Evolutionary conservation across 2,888 invertebrate species (phyloP), one percentile per base, ranked within the genome.

Genomic region (Drosophila neutralis): DNA sequence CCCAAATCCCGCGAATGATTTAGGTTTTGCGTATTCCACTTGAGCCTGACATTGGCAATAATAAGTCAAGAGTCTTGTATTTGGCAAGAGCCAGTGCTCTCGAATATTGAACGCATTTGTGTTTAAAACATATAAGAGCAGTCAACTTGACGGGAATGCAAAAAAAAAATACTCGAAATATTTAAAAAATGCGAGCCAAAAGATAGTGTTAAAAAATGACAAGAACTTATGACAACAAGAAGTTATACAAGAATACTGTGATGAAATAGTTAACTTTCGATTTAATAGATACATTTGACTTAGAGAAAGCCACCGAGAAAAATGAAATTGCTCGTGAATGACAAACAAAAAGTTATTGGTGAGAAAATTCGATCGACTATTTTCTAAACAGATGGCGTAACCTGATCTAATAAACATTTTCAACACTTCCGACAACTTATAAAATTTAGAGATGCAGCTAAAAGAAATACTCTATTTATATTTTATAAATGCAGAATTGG

Each of bases 1-100:
- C 62, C 51, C 35, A 80, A 76, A 75, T 45, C 62, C 35, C 42
- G 42, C 65, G 69, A 69, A 76, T 71, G 80, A 73, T 62, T 74
- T 73, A 33, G 35, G 24, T 63, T 64, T 54, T 54, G 35, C 33
- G 36, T 65, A 27, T 49, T 42, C 54, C 24, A 8, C 59, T 65
- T 56, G 59, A 68, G 15, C 40, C 40, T 15, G 57, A 54, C 35
- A 62, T 65, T 70, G 29, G n/a, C 53, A 21, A 42, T 42, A 57
- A 61, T 77, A 67, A 66, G 42, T 69, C 74, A 69, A 63, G 71
- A 38, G 45, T 27, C 49, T 62, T 27, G 42, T 21, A 58, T 73
- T 56, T 40, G 52, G 11, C 49, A 78, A 35, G 31, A 62, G 42
- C 21, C 49, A 57, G 45, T 52, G 29, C 29, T 33, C 15, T 65